Conservation (phyloP, 2,888 invertebrate species). For the Megalurothrips usitatus region DNA sequence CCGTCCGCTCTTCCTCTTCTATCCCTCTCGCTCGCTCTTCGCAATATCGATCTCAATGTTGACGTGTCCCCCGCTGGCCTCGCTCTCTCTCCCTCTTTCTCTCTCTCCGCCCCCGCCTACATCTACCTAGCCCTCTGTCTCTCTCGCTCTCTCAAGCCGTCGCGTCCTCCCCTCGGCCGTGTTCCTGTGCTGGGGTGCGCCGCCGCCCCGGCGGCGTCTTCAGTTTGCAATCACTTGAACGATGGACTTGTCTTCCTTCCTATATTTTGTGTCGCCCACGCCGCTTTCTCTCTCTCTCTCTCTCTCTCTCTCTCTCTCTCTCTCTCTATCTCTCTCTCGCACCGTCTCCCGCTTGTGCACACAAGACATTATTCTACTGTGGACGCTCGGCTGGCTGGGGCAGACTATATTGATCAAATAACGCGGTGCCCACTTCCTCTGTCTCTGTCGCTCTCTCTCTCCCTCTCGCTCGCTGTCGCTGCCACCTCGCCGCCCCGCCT, state of each 20-base stretch:
- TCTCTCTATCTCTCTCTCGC: background rate
- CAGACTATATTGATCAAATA: too few relatives aligned
- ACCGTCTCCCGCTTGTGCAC: background rate
- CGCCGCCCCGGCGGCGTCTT: background rate
- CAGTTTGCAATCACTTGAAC: constrained; percentile 24
- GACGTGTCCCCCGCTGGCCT: background rate
- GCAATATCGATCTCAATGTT: constrained; percentile 26
- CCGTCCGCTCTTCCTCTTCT: background rate
- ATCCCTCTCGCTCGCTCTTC: background rate
- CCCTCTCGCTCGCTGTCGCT: too few relatives aligned
- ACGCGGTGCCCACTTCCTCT: too few relatives aligned
- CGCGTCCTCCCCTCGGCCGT: background rate
- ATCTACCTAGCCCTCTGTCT: background rate
- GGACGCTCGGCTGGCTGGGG: too few relatives aligned
- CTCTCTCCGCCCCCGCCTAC: background rate
- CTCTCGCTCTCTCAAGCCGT: background rate
- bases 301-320: background rate
- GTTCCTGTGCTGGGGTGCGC: background rate
- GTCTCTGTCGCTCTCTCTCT: too few relatives aligned
- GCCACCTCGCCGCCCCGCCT: too few relatives aligned
- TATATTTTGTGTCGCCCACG: constrained; percentile 2
- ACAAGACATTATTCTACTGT: too few relatives aligned
- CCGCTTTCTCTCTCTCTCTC: background rate
- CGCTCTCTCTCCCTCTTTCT: background rate
- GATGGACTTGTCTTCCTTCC: constrained; percentile 22